A percentile compares a stretch with the other conserved stretches of the same genome.
phyloP scores from a whole-genome alignment of 2,113 vertebrate species.

The Barbus barbus region DNA sequence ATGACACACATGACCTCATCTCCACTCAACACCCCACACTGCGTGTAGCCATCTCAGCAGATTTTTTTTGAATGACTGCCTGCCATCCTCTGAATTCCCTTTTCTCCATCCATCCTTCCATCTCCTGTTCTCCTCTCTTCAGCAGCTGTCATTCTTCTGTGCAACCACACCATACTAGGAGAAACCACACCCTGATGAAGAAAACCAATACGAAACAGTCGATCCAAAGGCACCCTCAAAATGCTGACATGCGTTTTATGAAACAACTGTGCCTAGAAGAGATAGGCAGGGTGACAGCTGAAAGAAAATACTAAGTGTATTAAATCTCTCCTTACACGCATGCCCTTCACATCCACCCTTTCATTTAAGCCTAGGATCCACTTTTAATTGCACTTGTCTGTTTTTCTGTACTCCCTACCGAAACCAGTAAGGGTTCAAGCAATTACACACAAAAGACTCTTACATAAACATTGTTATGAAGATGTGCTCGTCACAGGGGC shows the following conservation, averaged over 20 bases:
- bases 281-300: conserved; percentile 30
- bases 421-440: conserved; percentile 21
- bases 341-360: background rate
- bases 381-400: conserved; percentile 33
- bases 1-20: conserved; percentile 31
- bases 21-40: background rate
- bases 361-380: background rate
- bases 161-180: background rate
- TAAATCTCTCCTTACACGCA: conserved; percentile 30
- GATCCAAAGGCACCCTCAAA: conserved; percentile 33
- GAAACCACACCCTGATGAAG: conserved; percentile 21
- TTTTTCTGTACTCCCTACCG: background rate
- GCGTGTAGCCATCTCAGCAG: conserved; percentile 24
- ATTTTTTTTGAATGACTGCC: conserved; percentile 29
- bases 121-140: conserved; percentile 10
- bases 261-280: conserved; percentile 46
- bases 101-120: background rate
- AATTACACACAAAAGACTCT: conserved; percentile 21
- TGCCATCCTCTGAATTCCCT: conserved; percentile 29
- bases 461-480: conserved; percentile 38
- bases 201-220: background rate
- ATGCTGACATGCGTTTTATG: conserved; percentile 37
- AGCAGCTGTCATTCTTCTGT: conserved; percentile 46
- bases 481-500: conserved; percentile 11
- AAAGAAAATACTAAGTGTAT: conserved; percentile 16